Evolutionary conservation across 2,113 vertebrate species (phyloP), one percentile per base, ranked within the genome.

Genomic region (Platysteira castanea): DNA sequence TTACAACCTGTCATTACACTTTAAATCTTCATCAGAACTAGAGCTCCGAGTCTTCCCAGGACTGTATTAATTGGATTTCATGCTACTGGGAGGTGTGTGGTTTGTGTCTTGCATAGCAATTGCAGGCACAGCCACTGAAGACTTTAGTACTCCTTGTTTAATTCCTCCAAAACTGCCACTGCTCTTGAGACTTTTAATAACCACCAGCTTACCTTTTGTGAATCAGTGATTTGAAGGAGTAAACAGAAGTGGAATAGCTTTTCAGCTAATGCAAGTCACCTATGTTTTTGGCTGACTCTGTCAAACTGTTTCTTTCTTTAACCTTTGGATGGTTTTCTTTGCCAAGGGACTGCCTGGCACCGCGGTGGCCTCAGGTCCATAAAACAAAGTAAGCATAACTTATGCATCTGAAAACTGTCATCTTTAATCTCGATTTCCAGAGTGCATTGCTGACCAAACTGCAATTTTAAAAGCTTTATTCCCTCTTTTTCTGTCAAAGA

Each of bases 391-490:
- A 73, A 93, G 70, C 84, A 84, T 90, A 95, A 95, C 60, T 93
- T 97, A 82, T 57, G 80, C 91, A 92, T 90, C 87, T 90, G 88
- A 81, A 74, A 93, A 56, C 91, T 96, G 94, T 96, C 97, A 80
- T 91, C 96, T 94, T 97, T 86, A 93, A 96, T 96, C 96, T 96
- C 6, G 57, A 68, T 94, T 97, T 96, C 73, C 52, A 92, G 79
- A 86, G 85, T 75, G 83, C 76, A 60, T 49, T 93, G 92, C 96
- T 96, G 92, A 93, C 92, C 53, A 22, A 92, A 96, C 89, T 16
- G 33, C 83, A 89, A 59, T 94, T 96, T 86, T 79, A 92, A 96
- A 94, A 93, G 93, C 90, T 96, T 97, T 96, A 88, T 94, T 91
- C 92, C 31, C 15, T 22, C 33, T 75, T 76, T 93, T 90, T 70